Evolutionary conservation across 2,888 invertebrate genomes (phyloP).

Genomic region (Cheilosia pagana): DNA sequence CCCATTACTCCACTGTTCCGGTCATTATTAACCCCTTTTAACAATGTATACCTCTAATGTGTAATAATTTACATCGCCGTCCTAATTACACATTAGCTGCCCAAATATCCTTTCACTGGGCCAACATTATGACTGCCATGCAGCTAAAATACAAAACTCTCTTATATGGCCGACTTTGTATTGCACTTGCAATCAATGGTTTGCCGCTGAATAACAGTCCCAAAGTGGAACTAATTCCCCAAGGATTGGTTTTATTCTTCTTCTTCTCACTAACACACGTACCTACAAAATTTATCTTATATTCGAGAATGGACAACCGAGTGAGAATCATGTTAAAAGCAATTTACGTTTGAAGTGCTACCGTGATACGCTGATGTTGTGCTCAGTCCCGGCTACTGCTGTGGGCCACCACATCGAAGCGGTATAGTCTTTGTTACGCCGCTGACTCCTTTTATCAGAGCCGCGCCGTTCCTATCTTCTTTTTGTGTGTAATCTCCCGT

Average conservation of each 20-base stretch:
- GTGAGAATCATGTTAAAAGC: constrained; percentile 79
- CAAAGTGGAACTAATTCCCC: constrained; percentile 70
- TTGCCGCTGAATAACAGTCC: constrained; percentile 57
- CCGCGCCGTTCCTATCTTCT: constrained; percentile 62
- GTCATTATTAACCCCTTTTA: constrained; percentile 32
- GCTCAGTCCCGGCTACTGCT: constrained; percentile 51
- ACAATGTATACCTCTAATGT: constrained; percentile 1
- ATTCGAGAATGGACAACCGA: constrained; percentile 64
- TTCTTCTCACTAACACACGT: constrained; percentile 2
- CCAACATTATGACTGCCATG: constrained; percentile 1
- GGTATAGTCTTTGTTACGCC: constrained; percentile 70
- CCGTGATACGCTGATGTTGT: constrained; percentile 82
- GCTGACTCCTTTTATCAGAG: constrained; percentile 69
- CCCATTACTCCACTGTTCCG: constrained; percentile 18
- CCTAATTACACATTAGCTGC: constrained; percentile 39
- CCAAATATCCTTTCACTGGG: constrained; percentile 35
- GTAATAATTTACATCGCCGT: constrained; percentile 31
- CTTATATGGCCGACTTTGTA: background rate
- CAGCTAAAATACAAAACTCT: constrained; percentile 9
- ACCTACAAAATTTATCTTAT: constrained; percentile 55
- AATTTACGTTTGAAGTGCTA: constrained; percentile 83
- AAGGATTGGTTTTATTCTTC: constrained; percentile 47
- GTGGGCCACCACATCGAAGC: constrained; percentile 63
- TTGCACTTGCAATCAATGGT: constrained; percentile 49
- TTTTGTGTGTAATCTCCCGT: constrained; percentile 61